Evolutionary conservation across 2,888 invertebrate genomes (phyloP).

Genomic region (Palloptera scutellata): DNA sequence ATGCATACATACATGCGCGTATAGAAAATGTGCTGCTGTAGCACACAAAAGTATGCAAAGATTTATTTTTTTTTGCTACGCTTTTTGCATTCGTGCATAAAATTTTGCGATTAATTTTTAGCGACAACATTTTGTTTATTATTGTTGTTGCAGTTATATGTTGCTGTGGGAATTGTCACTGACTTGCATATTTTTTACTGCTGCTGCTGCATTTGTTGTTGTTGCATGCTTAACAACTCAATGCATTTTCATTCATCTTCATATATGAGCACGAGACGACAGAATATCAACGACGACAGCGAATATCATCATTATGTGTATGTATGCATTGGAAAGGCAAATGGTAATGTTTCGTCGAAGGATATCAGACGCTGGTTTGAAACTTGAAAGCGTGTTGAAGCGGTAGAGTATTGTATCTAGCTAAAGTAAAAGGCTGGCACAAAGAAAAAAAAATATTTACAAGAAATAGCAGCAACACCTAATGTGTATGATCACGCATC

Average conservation of each 20-base stretch:
- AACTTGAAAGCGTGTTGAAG: too few relatives aligned
- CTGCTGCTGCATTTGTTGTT: background rate
- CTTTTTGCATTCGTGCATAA: constrained; percentile 26
- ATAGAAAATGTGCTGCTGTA: background rate
- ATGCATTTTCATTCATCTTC: constrained; percentile 1
- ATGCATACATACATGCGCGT: background rate
- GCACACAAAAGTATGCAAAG: constrained; percentile 28
- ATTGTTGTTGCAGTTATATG: constrained; percentile 15
- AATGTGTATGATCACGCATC: background rate
- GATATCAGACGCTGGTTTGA: too few relatives aligned
- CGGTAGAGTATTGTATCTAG: too few relatives aligned
- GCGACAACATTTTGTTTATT: constrained; percentile 23
- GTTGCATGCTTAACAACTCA: background rate
- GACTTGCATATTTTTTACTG: constrained; percentile 6
- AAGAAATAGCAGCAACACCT: background rate
- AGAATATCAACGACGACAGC: too few relatives aligned
- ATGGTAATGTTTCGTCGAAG: too few relatives aligned
- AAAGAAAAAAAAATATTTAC: too few relatives aligned
- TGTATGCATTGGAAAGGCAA: too few relatives aligned
- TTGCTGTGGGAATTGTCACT: constrained; percentile 1
- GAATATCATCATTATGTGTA: too few relatives aligned
- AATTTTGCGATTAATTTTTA: constrained; percentile 30
- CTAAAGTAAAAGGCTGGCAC: too few relatives aligned
- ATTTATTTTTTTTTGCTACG: constrained; percentile 17
- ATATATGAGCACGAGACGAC: too few relatives aligned